These are phyloP conservation scores for Patella ulyssiponensis DNA, from an alignment of 2,888 invertebrate genomes.

Conservation along the genomic window DNA sequence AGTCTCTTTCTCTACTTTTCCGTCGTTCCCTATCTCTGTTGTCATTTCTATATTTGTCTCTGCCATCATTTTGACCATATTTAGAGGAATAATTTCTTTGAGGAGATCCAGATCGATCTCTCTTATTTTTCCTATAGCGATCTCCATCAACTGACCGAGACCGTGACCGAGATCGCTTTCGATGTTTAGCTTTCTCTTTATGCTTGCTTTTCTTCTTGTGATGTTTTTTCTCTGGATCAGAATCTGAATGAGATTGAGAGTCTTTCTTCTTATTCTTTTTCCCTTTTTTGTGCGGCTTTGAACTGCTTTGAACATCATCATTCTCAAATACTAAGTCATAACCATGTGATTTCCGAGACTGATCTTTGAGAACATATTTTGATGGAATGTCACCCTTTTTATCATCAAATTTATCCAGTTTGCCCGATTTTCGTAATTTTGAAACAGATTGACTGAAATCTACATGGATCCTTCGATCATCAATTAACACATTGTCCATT, in stretches of 20 bases:
- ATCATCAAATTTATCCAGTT: slow-evolving; percentile 32
- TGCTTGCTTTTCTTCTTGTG: background rate
- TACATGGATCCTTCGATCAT: slow-evolving; percentile 98
- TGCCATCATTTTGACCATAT: slow-evolving; percentile 3
- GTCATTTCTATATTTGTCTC: slow-evolving; percentile 12
- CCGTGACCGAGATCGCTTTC: background rate
- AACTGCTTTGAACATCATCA: slow-evolving; percentile 37
- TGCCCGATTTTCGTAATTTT: background rate
- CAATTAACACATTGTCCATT: slow-evolving; percentile 99
- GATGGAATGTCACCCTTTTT: slow-evolving; percentile 40
- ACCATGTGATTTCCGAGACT: slow-evolving; percentile 47
- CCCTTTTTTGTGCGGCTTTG: slow-evolving; percentile 44
- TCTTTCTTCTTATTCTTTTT: slow-evolving; percentile 32
- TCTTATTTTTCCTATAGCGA: slow-evolving; percentile 12
- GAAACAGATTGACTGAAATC: slow-evolving; percentile 99
- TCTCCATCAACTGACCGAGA: slow-evolving; percentile 5
- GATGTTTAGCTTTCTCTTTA: background rate
- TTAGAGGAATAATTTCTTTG: background rate
- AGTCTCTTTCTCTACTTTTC: slow-evolving; percentile 7
- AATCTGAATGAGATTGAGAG: slow-evolving; percentile 31
- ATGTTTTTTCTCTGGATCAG: slow-evolving; percentile 26
- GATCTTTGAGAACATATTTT: slow-evolving; percentile 55
- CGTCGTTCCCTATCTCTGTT: slow-evolving; percentile 17
- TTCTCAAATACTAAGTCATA: slow-evolving; percentile 61
- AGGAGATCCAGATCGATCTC: slow-evolving; percentile 29